Conservation (phyloP, 2,113 vertebrate genomes). For the Oreochromis aureus region DNA sequence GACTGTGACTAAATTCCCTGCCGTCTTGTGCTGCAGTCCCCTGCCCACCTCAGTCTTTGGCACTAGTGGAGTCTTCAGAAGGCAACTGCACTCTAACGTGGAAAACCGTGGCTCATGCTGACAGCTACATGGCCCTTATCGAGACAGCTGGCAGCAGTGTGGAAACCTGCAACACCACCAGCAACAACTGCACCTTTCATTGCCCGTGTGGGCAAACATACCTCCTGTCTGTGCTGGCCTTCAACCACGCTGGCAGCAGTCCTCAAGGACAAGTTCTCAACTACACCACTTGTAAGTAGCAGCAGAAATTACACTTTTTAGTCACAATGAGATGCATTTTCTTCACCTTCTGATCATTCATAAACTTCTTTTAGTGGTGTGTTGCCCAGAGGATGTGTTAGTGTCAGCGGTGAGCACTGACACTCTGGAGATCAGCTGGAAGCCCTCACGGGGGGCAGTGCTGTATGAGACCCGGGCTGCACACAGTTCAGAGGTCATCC, state of each 20-base stretch:
- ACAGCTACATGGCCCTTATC: conserved; percentile 80
- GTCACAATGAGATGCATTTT: neutral
- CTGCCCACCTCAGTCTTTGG: conserved; percentile 78
- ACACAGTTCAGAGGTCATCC: conserved; percentile 26
- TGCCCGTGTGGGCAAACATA: conserved; percentile 87
- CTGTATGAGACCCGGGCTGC: conserved; percentile 77
- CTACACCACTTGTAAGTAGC: conserved; percentile 80
- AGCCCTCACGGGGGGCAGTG: conserved; percentile 79
- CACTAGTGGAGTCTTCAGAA: conserved; percentile 63
- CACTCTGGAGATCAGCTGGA: conserved; percentile 80
- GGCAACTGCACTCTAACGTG: conserved; percentile 80
- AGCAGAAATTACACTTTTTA: neutral
- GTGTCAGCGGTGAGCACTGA: conserved; percentile 73
- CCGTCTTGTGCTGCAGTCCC: conserved; percentile 71
- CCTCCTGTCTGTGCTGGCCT: conserved; percentile 82
- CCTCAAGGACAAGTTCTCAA: conserved; percentile 76
- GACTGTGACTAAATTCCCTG: neutral
- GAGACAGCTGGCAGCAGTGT: conserved; percentile 80
- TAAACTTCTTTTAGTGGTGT: conserved; percentile 74
- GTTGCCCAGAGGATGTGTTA: conserved; percentile 77
- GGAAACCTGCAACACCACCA: conserved; percentile 80
- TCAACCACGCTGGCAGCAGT: conserved; percentile 83
- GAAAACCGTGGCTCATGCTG: conserved; percentile 62
- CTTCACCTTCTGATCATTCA: neutral
- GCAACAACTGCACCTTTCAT: conserved; percentile 73